phyloP scores from a whole-genome alignment of 2,113 vertebrate genomes.

The Elgaria multicarinata region DNA sequence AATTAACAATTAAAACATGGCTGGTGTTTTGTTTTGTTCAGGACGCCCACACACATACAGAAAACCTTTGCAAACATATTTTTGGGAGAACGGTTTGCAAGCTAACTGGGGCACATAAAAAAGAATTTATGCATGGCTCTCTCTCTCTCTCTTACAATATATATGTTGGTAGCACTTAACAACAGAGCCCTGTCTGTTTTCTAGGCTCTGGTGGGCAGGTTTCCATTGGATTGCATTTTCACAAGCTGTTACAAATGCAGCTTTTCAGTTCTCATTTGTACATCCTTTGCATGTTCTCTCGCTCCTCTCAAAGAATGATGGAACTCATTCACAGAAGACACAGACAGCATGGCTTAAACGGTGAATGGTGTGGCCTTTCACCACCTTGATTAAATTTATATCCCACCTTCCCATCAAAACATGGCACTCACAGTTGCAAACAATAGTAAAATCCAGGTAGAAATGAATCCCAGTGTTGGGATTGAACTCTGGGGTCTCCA shows the following conservation, averaged over 20 bases:
- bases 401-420: not conserved
- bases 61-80: conserved; percentile 13
- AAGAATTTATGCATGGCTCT: conserved; percentile 4
- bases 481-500: no score
- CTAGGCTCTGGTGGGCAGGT: not conserved
- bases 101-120: not conserved
- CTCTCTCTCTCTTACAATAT: not conserved
- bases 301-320: not conserved
- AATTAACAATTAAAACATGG: conserved; percentile 19
- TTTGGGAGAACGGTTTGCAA: conserved; percentile 2
- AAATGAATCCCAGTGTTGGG: no score
- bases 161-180: not conserved
- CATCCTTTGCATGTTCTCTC: not conserved
- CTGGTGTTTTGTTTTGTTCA: not conserved
- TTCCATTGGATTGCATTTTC: not conserved
- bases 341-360: not conserved
- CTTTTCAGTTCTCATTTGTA: not conserved
- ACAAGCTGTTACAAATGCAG: not conserved
- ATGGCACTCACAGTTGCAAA: no score
- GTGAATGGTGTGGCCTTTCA: not conserved
- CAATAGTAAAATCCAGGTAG: no score
- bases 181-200: not conserved
- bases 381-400: not conserved
- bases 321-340: not conserved
- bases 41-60: not conserved